Percentiles rank a stretch among this genome's conserved stretches.
Conservation (phyloP, 2,888 invertebrate species). For the Drosophila nr. medialis region DNA sequence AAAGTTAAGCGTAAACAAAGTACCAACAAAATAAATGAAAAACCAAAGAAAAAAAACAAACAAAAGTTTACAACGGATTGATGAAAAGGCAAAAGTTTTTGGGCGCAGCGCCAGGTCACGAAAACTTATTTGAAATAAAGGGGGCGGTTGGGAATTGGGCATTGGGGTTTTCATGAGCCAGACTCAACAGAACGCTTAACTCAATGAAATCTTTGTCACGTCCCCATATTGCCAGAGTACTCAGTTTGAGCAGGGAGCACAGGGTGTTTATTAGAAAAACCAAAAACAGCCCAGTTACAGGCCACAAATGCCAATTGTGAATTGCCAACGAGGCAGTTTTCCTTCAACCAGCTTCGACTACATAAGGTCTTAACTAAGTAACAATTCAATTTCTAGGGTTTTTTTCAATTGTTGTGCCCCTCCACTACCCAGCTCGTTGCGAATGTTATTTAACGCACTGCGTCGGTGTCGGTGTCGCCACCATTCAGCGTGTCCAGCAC, state of each 20-base stretch:
- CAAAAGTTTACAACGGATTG: constrained; percentile 44
- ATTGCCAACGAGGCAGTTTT: constrained; percentile 55
- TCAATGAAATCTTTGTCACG: constrained; percentile 67
- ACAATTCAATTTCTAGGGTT: constrained; percentile 49
- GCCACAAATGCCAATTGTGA: constrained; percentile 21
- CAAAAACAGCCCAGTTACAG: constrained; percentile 9
- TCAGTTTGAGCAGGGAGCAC: constrained; percentile 3
- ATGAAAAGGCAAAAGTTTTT: constrained; percentile 51
- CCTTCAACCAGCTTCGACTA: not conserved
- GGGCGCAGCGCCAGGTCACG: constrained; percentile 44
- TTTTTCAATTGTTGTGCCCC: constrained; percentile 53
- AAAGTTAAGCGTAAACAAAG: constrained; percentile 49
- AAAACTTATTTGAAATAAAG: constrained; percentile 33
- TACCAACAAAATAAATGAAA: constrained; percentile 15
- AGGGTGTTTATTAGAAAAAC: constrained; percentile 7
- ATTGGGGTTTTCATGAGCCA: not conserved
- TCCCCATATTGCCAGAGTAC: constrained; percentile 17
- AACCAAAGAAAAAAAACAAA: not conserved
- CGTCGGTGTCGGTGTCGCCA: constrained; percentile 47
- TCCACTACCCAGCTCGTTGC: not conserved
- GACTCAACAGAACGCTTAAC: constrained; percentile 30
- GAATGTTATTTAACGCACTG: constrained; percentile 53
- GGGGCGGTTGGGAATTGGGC: not conserved
- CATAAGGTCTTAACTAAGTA: constrained; percentile 31
- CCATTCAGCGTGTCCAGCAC: constrained; percentile 41